phyloP scores from a whole-genome alignment of 2,888 invertebrate genomes.

The Ophraella communa region DNA sequence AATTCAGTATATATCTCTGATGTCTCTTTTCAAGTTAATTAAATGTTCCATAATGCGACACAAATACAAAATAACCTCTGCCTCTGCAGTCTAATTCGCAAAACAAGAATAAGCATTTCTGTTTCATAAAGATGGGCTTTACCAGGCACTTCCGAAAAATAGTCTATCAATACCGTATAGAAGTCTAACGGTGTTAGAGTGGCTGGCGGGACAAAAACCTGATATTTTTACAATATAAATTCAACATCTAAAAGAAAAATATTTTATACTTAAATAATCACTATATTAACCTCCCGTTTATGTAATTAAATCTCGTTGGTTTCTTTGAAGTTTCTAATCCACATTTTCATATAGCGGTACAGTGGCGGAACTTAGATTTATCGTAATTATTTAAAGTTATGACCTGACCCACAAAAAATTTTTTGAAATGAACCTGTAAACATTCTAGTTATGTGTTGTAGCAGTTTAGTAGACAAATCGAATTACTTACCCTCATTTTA shows the following conservation, averaged over 20 bases:
- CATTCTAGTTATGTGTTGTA: background rate
- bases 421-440: background rate
- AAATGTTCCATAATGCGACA: constrained; percentile 55
- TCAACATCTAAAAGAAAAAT: too few relatives aligned
- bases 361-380: too few relatives aligned
- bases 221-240: too few relatives aligned
- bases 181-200: too few relatives aligned
- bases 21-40: constrained; percentile 54
- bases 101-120: constrained; percentile 9
- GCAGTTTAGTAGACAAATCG: constrained; percentile 53
- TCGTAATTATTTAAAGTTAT: too few relatives aligned
- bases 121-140: background rate
- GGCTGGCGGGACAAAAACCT: too few relatives aligned
- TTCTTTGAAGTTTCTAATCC: too few relatives aligned
- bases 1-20: constrained; percentile 29
- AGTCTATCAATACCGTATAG: background rate
- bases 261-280: too few relatives aligned
- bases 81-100: constrained; percentile 40
- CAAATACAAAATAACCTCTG: constrained; percentile 37
- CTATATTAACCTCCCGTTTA: too few relatives aligned
- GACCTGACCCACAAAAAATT: background rate
- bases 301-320: too few relatives aligned
- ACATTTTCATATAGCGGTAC: too few relatives aligned
- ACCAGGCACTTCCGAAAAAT: background rate
- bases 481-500: constrained; percentile 62